These are phyloP conservation scores for Atopsyche davidsoni DNA, from an alignment of 1,140 invertebrate species.

Conservation along the genomic window DNA sequence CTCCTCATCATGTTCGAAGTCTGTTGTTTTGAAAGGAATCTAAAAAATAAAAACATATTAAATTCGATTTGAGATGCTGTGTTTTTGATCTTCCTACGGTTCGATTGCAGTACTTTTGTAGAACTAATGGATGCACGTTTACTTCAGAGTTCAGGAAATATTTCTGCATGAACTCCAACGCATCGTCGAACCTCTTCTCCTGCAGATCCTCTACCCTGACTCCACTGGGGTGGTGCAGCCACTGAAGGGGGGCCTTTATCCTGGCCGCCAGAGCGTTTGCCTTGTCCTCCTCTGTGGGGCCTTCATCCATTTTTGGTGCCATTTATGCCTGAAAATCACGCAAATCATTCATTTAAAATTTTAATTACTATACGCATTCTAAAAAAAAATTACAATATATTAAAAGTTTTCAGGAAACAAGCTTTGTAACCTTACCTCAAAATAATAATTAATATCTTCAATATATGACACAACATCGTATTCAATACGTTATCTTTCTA, in stretches of 20 bases:
- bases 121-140: background rate
- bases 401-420: too few species aligned
- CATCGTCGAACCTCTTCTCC: conserved; percentile 50
- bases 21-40: conserved; percentile 49
- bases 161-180: conserved; percentile 51
- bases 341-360: too few species aligned
- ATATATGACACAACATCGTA: too few species aligned
- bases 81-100: background rate
- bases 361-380: too few species aligned
- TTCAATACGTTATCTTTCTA: too few species aligned
- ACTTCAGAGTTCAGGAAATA: conserved; percentile 42
- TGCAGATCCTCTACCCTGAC: conserved; percentile 54
- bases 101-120: conserved; percentile 8
- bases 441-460: too few species aligned
- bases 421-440: too few species aligned
- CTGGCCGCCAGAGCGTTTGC: conserved; percentile 29
- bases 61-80: conserved; percentile 4
- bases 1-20: conserved; percentile 45
- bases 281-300: conserved; percentile 23
- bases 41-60: conserved; percentile 29
- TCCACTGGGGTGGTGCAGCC: conserved; percentile 47
- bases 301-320: too few species aligned
- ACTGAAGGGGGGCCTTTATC: conserved; percentile 52
- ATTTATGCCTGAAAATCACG: too few species aligned
- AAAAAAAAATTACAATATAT: too few species aligned